Base-by-base conservation (phyloP, 1,140 invertebrate genomes). In the Steinernema feltiae region DNA sequence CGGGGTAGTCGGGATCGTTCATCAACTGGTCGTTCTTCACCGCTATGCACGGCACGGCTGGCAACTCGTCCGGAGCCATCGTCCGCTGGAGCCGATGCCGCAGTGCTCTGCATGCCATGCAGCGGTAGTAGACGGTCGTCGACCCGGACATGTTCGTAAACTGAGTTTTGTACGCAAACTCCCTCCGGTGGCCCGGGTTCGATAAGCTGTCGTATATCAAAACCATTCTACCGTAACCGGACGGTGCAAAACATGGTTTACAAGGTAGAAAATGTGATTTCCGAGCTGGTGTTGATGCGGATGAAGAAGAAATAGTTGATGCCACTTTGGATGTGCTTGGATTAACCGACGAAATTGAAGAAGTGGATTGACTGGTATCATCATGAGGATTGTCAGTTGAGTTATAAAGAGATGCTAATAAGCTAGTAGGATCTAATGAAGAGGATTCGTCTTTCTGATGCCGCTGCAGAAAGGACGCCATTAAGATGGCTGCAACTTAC, bases 221-320 rank as follows among this genome's bases (percentile, higher is more conserved):
- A 63, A 63, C 53, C 53, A 63, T 63, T 63, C 53, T 63, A 63
- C 53, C 53, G 53, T 63, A 63, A 12, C 53, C 53, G 53, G 53
- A 63, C 7, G 53, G 53, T 7, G 53, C 53, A 27, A 63, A 63
- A 15, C 24, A 27, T 7, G 53, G 53, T 27, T 63, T 63, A 27
- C 53, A 63, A 3, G 53, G 53, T 21, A 63, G 2, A 63, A 63
- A 63, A 63, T 63, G 7, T 12, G 53, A n/a, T 63, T 63, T 63
- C 24, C 53, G 15, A 63, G 24, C 53, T 12, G 53, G 53, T 21
- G 53, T 63, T 17, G 53, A 63, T 21, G 53, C 53, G 24, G 53
- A 63, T 17, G 53, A 21, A 12, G 24, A 63, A 63, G 53, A 27
- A 63, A 27, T 63, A 3, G 24, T 3, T 63, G 15, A 7, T 63